Conservation (phyloP, 2,113 vertebrate species). For the Scophthalmus maximus region DNA sequence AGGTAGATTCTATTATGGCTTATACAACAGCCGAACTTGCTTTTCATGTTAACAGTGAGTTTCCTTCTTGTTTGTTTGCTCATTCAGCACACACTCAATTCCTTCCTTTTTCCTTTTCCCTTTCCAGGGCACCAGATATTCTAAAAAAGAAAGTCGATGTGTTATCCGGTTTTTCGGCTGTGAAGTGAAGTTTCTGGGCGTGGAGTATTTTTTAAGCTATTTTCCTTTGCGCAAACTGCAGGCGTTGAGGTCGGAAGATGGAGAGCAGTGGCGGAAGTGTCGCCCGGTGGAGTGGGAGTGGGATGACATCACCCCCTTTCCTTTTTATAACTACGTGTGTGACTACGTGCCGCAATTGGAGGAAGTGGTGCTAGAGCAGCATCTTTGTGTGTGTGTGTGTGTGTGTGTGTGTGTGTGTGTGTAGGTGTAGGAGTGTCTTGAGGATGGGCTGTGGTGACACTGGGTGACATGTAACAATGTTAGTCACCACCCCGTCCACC, state of each 20-base stretch:
- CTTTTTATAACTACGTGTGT: slow-evolving; percentile 7
- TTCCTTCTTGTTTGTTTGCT: slow-evolving; percentile 15
- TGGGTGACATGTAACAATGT: slow-evolving; percentile 24
- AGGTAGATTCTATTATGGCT: not conserved
- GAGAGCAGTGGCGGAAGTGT: slow-evolving; percentile 25
- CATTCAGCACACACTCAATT: slow-evolving; percentile 19
- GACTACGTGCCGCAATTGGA: slow-evolving; percentile 29
- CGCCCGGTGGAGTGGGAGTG: not conserved
- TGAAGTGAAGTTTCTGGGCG: slow-evolving; percentile 5
- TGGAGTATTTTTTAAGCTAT: not conserved
- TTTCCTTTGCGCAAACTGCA: slow-evolving; percentile 20
- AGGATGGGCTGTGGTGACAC: slow-evolving; percentile 37
- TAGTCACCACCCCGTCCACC: slow-evolving; percentile 14
- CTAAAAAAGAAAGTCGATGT: not conserved
- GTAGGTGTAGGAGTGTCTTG: not conserved
- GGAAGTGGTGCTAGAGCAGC: slow-evolving; percentile 14
- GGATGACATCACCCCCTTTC: slow-evolving; percentile 72
- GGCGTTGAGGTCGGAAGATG: not conserved
- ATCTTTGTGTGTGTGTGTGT: not conserved
- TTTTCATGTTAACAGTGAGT: slow-evolving; percentile 15
- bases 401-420: not conserved
- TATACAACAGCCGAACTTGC: slow-evolving; percentile 3
- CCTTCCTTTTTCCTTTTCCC: slow-evolving; percentile 18
- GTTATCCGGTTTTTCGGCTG: slow-evolving; percentile 14
- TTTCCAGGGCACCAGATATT: not conserved